These are phyloP conservation scores for Syrrhaptes paradoxus DNA, from an alignment of 2,113 vertebrate genomes.

Conservation along the genomic window DNA sequence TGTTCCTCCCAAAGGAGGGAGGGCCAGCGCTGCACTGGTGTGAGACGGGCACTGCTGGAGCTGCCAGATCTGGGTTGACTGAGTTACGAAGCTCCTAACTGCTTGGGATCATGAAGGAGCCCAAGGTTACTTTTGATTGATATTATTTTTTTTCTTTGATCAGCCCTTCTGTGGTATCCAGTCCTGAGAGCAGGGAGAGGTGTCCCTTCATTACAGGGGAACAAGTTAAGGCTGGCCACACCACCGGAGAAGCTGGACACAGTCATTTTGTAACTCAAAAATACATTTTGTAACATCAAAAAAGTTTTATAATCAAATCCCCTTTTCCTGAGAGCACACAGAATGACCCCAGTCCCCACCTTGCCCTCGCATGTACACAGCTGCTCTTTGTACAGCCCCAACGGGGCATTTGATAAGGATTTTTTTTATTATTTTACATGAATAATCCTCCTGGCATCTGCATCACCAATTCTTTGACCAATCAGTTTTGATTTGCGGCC, in stretches of 20 bases:
- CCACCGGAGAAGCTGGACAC: neutral
- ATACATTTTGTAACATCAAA: neutral
- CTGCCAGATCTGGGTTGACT: neutral
- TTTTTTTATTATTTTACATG: neutral
- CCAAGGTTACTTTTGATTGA: neutral
- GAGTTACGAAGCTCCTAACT: neutral
- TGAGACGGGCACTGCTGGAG: neutral
- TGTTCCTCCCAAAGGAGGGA: neutral
- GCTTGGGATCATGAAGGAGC: neutral
- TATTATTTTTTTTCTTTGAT: neutral
- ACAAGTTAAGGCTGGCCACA: rapidly evolving
- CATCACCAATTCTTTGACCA: neutral
- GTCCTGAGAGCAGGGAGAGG: too few species aligned
- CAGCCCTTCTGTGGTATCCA: neutral
- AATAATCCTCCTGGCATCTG: too few species aligned
- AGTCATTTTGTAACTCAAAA: neutral
- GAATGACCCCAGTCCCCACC: rapidly evolving
- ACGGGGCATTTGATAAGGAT: neutral
- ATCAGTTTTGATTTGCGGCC: neutral
- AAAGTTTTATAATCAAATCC: neutral
- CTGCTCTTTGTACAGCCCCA: rapidly evolving
- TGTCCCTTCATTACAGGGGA: too few species aligned
- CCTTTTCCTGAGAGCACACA: neutral
- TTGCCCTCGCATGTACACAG: neutral
- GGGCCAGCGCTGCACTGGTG: rapidly evolving